Evolutionary conservation across 2,113 vertebrate genomes (phyloP), one percentile per base, ranked within the genome.

Genomic region (Rattus rattus): DNA sequence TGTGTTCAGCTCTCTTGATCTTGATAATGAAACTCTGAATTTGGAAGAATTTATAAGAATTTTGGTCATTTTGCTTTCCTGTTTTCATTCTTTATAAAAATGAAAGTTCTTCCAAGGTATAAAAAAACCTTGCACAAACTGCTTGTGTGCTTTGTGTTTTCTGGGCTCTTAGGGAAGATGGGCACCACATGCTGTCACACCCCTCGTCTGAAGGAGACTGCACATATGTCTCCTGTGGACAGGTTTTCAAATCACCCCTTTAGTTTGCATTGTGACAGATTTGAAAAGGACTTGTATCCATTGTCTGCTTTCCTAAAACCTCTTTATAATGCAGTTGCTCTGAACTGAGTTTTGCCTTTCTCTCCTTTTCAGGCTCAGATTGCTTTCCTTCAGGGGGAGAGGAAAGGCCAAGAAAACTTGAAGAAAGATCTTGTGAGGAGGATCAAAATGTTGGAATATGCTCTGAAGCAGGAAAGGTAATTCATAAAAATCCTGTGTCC

Each of bases 381-480:
- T 0, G 99, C 99, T 49, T 99, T 99, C 87, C 99, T 99, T 97
- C 99, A 99, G 94, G 99, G 99, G 49, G 99, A 99, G 98, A 98
- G 99, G 93, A 99, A 99, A 96, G 99, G 99, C 84, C 99, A 99
- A 97, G 99, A 99, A 98, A 99, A 99, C 95, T 96, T 99, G 97
- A 99, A 99, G 98, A 99, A 99, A 97, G 99, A 99, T 97, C 98
- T 99, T 76, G 99, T 99, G 95, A 98, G 99, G 95, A 98, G 99
- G 98, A 99, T 99, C 98, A 99, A 99, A 98, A 99, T 99, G 99
- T 97, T 99, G 98, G 99, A 99, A 97, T 99, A 99, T 85, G 99
- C 99, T 0, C 98, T 99, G 97, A 99, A 99, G 96, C 99, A 99
- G 89, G 99, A 99, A 98, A 99, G 99, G 99, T 99, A 98, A 2